Evolutionary conservation across 2,888 invertebrate species (phyloP).

Genomic region (Unio pictorum): DNA sequence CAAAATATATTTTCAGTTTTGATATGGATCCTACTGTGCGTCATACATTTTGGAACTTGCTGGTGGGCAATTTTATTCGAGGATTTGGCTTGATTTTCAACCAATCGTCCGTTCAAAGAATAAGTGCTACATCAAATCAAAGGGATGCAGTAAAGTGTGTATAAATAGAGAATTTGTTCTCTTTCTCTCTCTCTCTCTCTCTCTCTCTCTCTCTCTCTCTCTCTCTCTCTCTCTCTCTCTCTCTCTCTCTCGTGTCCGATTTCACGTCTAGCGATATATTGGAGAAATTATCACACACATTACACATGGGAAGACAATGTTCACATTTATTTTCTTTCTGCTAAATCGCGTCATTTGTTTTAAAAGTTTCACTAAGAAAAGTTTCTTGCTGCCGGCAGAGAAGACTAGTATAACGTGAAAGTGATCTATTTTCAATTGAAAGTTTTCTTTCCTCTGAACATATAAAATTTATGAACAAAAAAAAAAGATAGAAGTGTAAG

Average conservation of each 20-base stretch:
- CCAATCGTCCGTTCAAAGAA: constrained; percentile 36
- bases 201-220: not conserved
- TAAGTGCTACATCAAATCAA: constrained; percentile 21
- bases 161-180: not conserved
- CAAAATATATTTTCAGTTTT: constrained; percentile 16
- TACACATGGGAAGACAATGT: no score
- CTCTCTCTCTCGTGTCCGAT: no score
- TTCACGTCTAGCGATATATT: no score
- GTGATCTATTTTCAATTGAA: not conserved
- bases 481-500: not conserved
- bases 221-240: no score
- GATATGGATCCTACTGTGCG: constrained; percentile 31
- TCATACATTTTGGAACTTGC: constrained; percentile 36
- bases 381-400: no score
- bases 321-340: no score
- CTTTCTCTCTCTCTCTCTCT: not conserved
- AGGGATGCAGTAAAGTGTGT: constrained; percentile 26
- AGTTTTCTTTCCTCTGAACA: not conserved
- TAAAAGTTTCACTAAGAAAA: no score
- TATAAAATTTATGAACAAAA: not conserved
- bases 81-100: constrained; percentile 31
- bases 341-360: not conserved
- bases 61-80: constrained; percentile 23
- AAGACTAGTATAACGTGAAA: no score
- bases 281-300: no score